Base-by-base conservation (phyloP, 1,140 invertebrate genomes). In the Nasonia giraulti region DNA sequence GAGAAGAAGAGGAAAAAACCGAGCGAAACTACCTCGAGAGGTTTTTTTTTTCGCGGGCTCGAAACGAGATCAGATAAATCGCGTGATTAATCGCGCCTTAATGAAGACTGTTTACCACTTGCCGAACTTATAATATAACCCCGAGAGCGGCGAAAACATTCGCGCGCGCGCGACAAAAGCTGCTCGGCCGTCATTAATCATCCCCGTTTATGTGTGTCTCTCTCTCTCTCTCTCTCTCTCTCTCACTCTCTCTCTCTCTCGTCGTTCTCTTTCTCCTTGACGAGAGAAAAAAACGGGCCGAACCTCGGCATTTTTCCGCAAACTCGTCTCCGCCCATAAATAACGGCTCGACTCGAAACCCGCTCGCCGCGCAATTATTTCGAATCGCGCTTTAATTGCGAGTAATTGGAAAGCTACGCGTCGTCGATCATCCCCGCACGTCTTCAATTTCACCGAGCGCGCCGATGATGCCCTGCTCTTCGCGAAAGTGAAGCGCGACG, bases 341-440 rank as follows among this genome's bases (percentile, higher is more conserved):
- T 62, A 62, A 62, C 55, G 55, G 17, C 55, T 55, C 50, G 50
- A 55, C 27, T 27, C 14, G 20, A 20, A 20, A 20, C 17, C n/a
- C 55, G 55, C 17, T 17, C 14, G 55, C 5, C 20, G 20, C 5
- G 68, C 27, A 33, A 31, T 71, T 71, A 71, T 33, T 33, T 31
- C 68, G 68, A 71, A 71, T 71, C 55, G n/a, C 77, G 77, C 77
- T 23, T 69, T 71, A 71, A 69, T 81, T 47, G 79, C 79, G 68
- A 55, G 78, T 80, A 80, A 80, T 80, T 80, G 78, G 78, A 80
- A 80, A 80, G 78, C 75, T 55, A 27, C 31, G 47, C 75, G 68
- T 55, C 80, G 80, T 73, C 68, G 71, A 77, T 78, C 76, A 78
- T 83, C 55, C 23, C 40, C 76, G 50, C 69, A 5, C 40, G 47